Evolutionary conservation across 2,888 invertebrate genomes (phyloP), one percentile per base, ranked within the genome.

Genomic region (Cheilosia pagana): DNA sequence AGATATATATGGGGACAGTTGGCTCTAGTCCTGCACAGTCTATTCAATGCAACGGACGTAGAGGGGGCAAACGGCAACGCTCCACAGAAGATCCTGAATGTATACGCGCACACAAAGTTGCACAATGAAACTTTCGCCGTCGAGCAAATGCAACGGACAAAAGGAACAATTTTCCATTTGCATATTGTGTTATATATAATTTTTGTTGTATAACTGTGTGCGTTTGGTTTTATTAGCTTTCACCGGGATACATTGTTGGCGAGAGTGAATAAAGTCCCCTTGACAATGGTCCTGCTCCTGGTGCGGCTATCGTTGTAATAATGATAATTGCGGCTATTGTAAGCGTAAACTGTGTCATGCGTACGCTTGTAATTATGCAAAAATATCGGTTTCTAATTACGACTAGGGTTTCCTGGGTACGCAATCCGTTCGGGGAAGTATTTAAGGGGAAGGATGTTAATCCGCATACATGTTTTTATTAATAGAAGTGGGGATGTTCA

Each of bases 301-400:
- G n/a, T 65, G 55, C 57, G 65, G 74, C 74, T 74, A 41, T 35
- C 59, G 16, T 77, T 77, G 50, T 77, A 70, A 70, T 77, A 70
- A 70, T 60, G 68, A 19, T 77, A 77, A 77, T 77, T 77, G 70
- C 70, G 25, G 55, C 62, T 57, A 78, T 78, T 71, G 70, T 63
- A 31, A 50, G 55, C 53, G 25, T 60, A 70, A 78, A 70, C 70
- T 78, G 77, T 78, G 77, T 70, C 77, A 78, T 63, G 77, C 63
- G 48, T 78, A 63, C 23, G 70, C 48, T 55, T 21, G 39, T 78
- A 71, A 78, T 78, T 78, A 78, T 35, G 35, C 3, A 45, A 77
- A 55, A 70, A 31, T 62, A 62, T 77, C 68, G 60, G 67, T 45
- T 63, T 2, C 53, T 63, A 31, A 74, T 63, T 53, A 74, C 45